These are phyloP conservation scores for Turnix velox DNA, from an alignment of 2,113 vertebrate species.

Conservation along the genomic window DNA sequence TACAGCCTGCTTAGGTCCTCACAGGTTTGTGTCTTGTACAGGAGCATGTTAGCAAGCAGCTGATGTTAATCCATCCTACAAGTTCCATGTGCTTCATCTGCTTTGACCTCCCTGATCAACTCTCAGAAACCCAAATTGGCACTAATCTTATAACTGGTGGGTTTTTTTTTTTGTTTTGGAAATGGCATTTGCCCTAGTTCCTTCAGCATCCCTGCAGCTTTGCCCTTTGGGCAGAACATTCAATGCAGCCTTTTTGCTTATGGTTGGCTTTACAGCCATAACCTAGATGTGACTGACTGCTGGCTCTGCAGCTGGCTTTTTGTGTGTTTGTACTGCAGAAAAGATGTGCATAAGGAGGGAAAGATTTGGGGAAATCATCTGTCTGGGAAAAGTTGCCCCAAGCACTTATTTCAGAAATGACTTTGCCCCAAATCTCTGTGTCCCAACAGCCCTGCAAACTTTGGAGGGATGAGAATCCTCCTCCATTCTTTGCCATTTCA, in stretches of 20 bases:
- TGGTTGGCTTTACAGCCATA: not conserved
- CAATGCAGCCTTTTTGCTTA: not conserved
- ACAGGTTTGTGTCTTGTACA: not conserved
- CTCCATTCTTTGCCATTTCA: not conserved
- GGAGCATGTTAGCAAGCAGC: not conserved
- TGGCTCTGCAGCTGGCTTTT: not conserved
- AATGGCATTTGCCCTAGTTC: not conserved
- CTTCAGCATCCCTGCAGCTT: not conserved
- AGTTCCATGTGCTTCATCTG: not conserved
- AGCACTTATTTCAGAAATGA: not conserved
- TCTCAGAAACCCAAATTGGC: not conserved
- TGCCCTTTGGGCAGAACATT: not conserved
- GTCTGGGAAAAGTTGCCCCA: not conserved
- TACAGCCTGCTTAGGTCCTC: not conserved
- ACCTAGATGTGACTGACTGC: not conserved
- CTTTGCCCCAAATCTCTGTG: not conserved
- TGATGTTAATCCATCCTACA: not conserved
- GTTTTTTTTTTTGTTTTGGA: not conserved
- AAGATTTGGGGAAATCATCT: not conserved
- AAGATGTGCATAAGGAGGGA: not conserved
- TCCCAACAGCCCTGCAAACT: not conserved
- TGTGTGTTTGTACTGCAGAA: not conserved
- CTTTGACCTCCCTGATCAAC: not conserved
- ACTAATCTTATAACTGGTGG: not conserved
- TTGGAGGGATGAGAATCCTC: not conserved